These are phyloP conservation scores for Ceraclea dissimilis DNA, from an alignment of 2,888 invertebrate species.

Conservation along the genomic window DNA sequence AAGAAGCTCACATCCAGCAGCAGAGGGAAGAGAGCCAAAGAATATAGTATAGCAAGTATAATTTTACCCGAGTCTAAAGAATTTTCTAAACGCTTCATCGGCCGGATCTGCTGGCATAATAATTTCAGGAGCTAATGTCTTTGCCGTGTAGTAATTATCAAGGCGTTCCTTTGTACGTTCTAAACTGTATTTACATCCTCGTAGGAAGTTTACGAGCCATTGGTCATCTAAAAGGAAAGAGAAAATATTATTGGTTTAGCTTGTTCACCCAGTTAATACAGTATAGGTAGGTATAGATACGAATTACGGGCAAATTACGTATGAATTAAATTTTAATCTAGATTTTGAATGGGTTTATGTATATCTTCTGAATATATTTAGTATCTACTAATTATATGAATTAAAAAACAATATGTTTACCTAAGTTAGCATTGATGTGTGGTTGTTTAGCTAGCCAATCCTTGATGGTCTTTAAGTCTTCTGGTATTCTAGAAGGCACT, in stretches of 20 bases:
- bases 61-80: conserved; percentile 8
- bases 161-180: conserved; percentile 56
- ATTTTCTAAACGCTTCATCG: conserved; percentile 4
- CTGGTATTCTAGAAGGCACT: conserved; percentile 39
- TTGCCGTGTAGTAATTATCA: conserved; percentile 43
- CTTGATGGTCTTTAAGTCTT: conserved; percentile 40
- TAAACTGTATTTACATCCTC: conserved; percentile 59
- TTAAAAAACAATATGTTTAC: conserved; percentile 30
- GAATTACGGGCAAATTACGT: too few species aligned
- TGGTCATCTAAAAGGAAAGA: conserved; percentile 54
- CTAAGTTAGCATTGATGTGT: conserved; percentile 47
- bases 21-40: too few species aligned
- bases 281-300: too few species aligned
- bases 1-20: too few species aligned
- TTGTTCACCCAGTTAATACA: too few species aligned
- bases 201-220: conserved; percentile 53
- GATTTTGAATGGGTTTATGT: too few species aligned
- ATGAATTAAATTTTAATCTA: too few species aligned
- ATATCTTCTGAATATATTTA: too few species aligned
- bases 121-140: conserved; percentile 11
- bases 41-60: too few species aligned
- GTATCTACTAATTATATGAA: too few species aligned
- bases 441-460: conserved; percentile 42
- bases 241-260: too few species aligned
- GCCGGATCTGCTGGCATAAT: conserved; percentile 4